These are phyloP conservation scores for Anhinga rufa DNA, from an alignment of 2,113 vertebrate genomes.

Conservation along the genomic window DNA sequence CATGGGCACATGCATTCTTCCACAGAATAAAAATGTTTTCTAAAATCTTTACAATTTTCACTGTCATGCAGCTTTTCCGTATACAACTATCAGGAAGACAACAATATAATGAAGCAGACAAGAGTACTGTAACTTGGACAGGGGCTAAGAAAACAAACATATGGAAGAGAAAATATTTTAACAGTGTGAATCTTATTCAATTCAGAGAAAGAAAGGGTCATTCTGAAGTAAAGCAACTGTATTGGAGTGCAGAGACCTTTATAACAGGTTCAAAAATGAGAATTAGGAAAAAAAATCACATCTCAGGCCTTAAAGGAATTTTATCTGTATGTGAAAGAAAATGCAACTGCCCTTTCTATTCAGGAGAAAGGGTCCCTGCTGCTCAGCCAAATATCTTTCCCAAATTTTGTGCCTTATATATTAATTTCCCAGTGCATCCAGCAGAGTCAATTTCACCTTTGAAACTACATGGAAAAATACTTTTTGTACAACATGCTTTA, in stretches of 20 bases:
- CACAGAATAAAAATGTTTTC: neutral
- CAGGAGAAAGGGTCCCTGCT: neutral
- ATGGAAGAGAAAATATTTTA: neutral
- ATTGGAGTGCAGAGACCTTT: fast-evolving
- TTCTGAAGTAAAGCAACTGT: neutral
- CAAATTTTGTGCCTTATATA: neutral
- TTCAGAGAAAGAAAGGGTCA: neutral
- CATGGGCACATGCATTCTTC: fast-evolving
- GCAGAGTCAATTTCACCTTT: neutral
- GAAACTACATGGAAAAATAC: neutral
- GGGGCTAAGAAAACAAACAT: neutral
- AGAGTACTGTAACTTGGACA: neutral
- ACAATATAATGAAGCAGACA: neutral
- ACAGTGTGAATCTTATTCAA: neutral
- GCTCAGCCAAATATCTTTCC: neutral
- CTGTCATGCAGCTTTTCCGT: neutral
- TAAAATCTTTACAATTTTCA: neutral
- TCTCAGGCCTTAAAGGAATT: neutral
- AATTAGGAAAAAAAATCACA: neutral
- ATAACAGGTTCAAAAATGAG: neutral
- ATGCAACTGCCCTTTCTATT: fast-evolving
- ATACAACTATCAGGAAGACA: neutral
- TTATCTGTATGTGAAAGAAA: neutral
- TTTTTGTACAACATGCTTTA: neutral
- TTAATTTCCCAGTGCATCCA: neutral